Evolutionary conservation across 2,113 vertebrate genomes (phyloP).

Genomic region (Bothrops jararaca): DNA sequence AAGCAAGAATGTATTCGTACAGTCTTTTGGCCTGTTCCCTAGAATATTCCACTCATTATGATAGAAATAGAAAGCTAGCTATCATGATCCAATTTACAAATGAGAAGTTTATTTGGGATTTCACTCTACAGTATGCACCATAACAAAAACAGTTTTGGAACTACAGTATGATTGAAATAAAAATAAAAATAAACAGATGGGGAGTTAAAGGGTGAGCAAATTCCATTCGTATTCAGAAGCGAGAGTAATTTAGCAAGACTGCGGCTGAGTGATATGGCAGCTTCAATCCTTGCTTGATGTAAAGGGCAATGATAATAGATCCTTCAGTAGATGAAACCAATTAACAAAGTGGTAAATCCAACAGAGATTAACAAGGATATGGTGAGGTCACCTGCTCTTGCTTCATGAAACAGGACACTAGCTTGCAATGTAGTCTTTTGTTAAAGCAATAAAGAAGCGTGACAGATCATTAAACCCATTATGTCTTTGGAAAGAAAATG

Average conservation of each 20-base stretch:
- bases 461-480: conserved; percentile 26
- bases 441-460: conserved; percentile 33
- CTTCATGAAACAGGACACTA: conserved; percentile 35
- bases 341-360: conserved; percentile 49
- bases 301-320: conserved; percentile 37
- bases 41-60: conserved; percentile 12
- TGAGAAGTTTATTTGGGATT: background rate
- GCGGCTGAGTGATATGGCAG: conserved; percentile 43
- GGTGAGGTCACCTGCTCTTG: conserved; percentile 43
- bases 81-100: background rate
- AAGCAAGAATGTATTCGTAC: conserved; percentile 27
- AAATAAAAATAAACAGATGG: conserved; percentile 34
- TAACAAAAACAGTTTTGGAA: background rate
- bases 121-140: background rate
- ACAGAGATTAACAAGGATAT: conserved; percentile 29
- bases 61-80: conserved; percentile 14
- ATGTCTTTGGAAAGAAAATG: conserved; percentile 34
- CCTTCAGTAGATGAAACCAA: conserved; percentile 29
- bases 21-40: background rate
- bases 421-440: conserved; percentile 44
- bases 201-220: conserved; percentile 25
- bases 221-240: conserved; percentile 29
- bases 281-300: conserved; percentile 35
- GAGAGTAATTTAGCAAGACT: conserved; percentile 29
- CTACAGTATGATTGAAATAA: conserved; percentile 9